Base-by-base conservation (phyloP, 2,888 invertebrate species). In the Diarsia dahlii region DNA sequence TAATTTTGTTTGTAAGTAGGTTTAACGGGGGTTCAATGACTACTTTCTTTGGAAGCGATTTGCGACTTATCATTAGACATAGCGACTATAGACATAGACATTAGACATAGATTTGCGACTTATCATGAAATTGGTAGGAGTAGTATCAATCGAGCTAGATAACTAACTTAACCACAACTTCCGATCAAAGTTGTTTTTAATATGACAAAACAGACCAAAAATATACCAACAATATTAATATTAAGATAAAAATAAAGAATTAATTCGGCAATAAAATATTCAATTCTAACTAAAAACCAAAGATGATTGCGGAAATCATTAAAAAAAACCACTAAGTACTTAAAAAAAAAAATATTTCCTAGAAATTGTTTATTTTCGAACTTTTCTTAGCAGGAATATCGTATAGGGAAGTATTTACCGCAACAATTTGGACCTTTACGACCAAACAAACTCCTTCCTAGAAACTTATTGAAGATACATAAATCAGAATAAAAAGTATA, bases 381-480 rank as follows among this genome's bases (percentile, higher is more conserved):
- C 39, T 28, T 60, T 20, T 69, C 45, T 60, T 28, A n/a, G 18
- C 9, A 56, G 23, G 39, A 60, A 56, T 48, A 45, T 28, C n/a
- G 39, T 39, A 2, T n/a, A 64, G 23, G 46, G 50, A 68, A 65
- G 39, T 50, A 8, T 69, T 76, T 52, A 50, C 18, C 18, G 9
- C 10, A 54, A 70, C 5, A 28, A 39, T 23, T 13, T 63, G 70
- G 34, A 65, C 70, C 80, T 71, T n/a, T 63, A 67, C n/a, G n/a
- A n/a, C n/a, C n/a, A 70, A 71, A n/a, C 13, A 0, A 62, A 56
- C 45, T 45, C 46, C 9, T 46, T 8, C 50, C 28, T 60, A 28
- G 12, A 5, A 60, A 74, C 62, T 74, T 73, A n/a, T 18, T 46
- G 50, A 75, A 46, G 56, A 67, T 58, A 79, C 52, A 52, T 56